Evolutionary conservation across 2,888 invertebrate species (phyloP).

Genomic region (Papilio protenor): DNA sequence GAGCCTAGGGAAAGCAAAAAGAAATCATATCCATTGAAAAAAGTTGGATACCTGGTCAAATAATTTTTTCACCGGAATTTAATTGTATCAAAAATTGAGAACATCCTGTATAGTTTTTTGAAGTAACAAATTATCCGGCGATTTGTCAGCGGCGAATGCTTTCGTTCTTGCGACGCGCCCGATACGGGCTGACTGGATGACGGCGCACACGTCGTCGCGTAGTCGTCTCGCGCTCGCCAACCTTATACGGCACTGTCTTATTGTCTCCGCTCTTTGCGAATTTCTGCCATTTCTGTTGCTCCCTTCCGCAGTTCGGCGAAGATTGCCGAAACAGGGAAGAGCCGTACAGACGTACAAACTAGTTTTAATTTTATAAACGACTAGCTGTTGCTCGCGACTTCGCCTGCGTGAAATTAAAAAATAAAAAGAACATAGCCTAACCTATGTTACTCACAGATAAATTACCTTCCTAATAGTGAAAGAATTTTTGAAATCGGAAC

Average conservation of each 20-base stretch:
- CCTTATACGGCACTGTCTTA: constrained; percentile 69
- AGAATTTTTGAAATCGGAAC: too few relatives aligned
- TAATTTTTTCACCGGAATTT: too few relatives aligned
- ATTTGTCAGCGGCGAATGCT: constrained; percentile 79
- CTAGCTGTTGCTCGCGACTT: too few relatives aligned
- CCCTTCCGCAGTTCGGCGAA: background rate
- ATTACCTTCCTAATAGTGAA: too few relatives aligned
- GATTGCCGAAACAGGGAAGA: constrained; percentile 43
- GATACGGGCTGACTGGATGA: constrained; percentile 59
- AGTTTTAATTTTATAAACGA: background rate
- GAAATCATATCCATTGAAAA: too few relatives aligned
- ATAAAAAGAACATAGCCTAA: too few relatives aligned
- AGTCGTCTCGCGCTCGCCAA: constrained; percentile 52
- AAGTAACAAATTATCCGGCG: constrained; percentile 76
- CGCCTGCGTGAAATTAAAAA: too few relatives aligned
- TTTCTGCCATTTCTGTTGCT: constrained; percentile 50
- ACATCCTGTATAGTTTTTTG: constrained; percentile 52
- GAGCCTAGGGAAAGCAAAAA: too few relatives aligned
- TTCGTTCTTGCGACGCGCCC: constrained; percentile 68
- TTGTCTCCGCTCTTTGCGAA: constrained; percentile 61
- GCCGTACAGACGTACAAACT: constrained; percentile 33
- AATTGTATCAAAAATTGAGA: background rate
- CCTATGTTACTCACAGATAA: too few relatives aligned
- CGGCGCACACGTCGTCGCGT: constrained; percentile 57
- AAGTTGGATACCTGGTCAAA: too few relatives aligned